These are phyloP conservation scores for Brachyhypopomus occidentalis DNA, from an alignment of 2,113 vertebrate genomes.

Conservation along the genomic window DNA sequence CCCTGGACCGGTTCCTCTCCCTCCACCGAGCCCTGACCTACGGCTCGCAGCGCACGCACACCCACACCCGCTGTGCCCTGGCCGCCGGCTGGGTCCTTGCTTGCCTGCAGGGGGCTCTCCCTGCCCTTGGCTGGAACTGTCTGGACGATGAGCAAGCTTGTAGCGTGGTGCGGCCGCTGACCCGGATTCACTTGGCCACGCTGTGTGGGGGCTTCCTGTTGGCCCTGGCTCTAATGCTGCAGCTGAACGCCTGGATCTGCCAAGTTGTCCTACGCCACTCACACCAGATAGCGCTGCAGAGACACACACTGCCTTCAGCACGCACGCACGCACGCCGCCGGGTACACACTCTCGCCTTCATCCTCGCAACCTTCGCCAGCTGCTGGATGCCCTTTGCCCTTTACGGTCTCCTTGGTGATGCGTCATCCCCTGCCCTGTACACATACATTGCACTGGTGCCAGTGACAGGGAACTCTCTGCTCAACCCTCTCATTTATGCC, in stretches of 20 bases:
- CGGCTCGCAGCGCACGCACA: conserved; percentile 82
- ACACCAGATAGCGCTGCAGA: conserved; percentile 92
- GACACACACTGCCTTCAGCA: conserved; percentile 82
- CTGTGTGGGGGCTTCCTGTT: conserved; percentile 84
- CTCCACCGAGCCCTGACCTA: conserved; percentile 91
- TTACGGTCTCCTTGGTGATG: conserved; percentile 86
- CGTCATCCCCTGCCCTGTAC: conserved; percentile 79
- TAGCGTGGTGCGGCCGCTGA: conserved; percentile 83
- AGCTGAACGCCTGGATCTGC: conserved; percentile 91
- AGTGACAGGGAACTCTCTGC: conserved; percentile 88
- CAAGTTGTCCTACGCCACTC: conserved; percentile 85
- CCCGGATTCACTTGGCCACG: conserved; percentile 82
- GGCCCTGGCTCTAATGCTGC: conserved; percentile 83
- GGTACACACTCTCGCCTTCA: conserved; percentile 80
- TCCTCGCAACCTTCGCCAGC: conserved; percentile 87
- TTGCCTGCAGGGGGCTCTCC: conserved; percentile 80
- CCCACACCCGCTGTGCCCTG: conserved; percentile 82
- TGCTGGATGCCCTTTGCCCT: conserved; percentile 94
- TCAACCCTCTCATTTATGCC: conserved; percentile 93
- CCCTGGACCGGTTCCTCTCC: conserved; percentile 91
- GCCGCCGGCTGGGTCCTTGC: conserved; percentile 84
- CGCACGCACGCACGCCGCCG: conserved; percentile 83
- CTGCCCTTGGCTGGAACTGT: conserved; percentile 92
- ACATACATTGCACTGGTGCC: conserved; percentile 88
- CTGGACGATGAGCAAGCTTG: conserved; percentile 75